Base-by-base conservation (phyloP, 53 echinoderm and acorn worm genomes). In the Crossaster papposus region DNA sequence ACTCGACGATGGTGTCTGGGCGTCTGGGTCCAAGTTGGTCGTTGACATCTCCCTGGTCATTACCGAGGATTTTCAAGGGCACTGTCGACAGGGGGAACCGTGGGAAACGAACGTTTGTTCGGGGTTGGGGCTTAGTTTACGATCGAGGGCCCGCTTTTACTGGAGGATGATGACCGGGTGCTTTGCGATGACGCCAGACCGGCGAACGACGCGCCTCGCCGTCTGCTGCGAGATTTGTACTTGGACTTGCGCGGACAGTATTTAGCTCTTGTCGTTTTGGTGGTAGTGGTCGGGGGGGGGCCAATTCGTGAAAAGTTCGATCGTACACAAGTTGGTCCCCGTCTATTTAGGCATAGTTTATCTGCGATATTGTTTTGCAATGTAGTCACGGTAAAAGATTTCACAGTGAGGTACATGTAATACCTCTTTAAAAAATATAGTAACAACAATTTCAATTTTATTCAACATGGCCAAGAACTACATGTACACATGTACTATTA, bases 51-150 rank as follows among this genome's bases (percentile, higher is more conserved):
- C 31, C 29, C 50, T 20, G 62, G 32, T 54, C 54, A 85, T 85
- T 73, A 73, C 29, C 54, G 34, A 32, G 80, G 11, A 54, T 80
- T 79, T 51, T 62, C 32, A 80, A 34, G 80, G 30, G 31, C 23
- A 32, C 28, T 51, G 85, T 72, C 72, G 54, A 85, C 85, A 72
- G 14, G 30, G 14, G 30, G 34, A 72, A 85, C 85, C 85, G 85
- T 85, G 85, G 85, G 85, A 85, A 44, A 44, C 44, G 5, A 44
- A 85, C 30, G 53, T 33, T 31, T 34, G 15, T 58, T 24, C 36
- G 3, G 83, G 68, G 31, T 31, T 2, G 74, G 74, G 35, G 24
- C 28, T 36, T 35, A 9, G 71, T 28, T 70, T 31, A 28, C 58
- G 13, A 10, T 7, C 53, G 22, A 58, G 15, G 17, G 17, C 58